Base-by-base conservation (phyloP, 2,888 invertebrate species). In the Melikaiella ostensackeni region DNA sequence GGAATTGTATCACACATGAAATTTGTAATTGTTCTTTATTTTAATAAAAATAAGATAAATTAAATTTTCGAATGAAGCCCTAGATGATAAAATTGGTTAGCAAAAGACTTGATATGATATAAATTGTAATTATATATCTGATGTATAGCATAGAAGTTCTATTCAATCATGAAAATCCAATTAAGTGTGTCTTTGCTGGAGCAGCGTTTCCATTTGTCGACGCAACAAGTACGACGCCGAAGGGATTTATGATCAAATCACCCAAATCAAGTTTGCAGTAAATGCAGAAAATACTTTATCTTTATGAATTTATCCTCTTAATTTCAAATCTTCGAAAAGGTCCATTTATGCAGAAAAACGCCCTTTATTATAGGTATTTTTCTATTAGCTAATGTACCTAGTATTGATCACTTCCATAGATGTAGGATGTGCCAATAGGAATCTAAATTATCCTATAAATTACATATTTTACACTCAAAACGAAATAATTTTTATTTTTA, bases 191-290 rank as follows among this genome's bases (percentile, higher is more conserved):
- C 46, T 66, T 42, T 19, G 55, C 55, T 21, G 55, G 55, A 35
- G 63, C 46, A 66, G 66, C 66, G 66, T 27, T 42, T 8, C 64
- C 46, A 66, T 46, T 70, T 50, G n/a, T 30, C 70, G 70, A 55
- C 50, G 50, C 70, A 70, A 70, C 70, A 70, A 70, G 70, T 70
- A 70, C 46, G 30, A 30, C 70, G 66, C 66, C 46, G 19, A n/a
- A 70, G 30, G 50, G 50, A 27, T 16, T 50, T 9, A 11, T 9
- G 66, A 66, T 66, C 46, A 66, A 42, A 66, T 66, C 66, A 66
- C 11, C 27, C 7, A 70, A 70, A 55, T 70, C 30, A 46, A 46
- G n/a, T 30, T 70, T 46, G 9, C 13, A 63, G 8, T 30, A 2
- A 30, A 30, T 4, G 30, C n/a, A 70, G 30, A 5, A 46, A 70